Base-by-base conservation (phyloP, 2,888 invertebrate species). In the Lasiommata megera region DNA sequence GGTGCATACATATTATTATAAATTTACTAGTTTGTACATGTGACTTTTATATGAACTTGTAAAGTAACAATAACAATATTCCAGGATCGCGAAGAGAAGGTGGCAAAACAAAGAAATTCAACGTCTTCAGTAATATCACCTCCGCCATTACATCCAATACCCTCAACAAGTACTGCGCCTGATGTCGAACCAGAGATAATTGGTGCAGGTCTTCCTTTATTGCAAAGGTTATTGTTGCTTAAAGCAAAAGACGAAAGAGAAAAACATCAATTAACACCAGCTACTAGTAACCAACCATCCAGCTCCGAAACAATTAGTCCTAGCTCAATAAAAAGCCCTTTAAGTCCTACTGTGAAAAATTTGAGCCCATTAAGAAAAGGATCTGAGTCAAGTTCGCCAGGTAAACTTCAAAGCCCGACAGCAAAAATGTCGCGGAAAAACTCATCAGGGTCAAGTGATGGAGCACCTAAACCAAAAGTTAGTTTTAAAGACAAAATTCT, bases 241-340 rank as follows among this genome's bases (percentile, higher is more conserved):
- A 96, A 96, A 88, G 94, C 94, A 29, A 95, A 95, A 82, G 94
- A 94, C 79, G 96, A 95, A 67, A 87, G 89, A 62, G 92, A 93
- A 47, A 81, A 89, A 56, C 88, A 87, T 66, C 88, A 88, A 67
- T 67, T 90, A 1, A 88, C 88, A 3, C 86, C 87, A 3, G 75
- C 82, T 8, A 79, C 70, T 16, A 90, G 89, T 62, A 90, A 91
- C 56, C 86, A 83, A 66, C 86, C 87, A n/a, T 91, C 91, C 9
- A 91, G 91, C 56, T 89, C 91, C 0, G 91, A 91, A 57, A 91
- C 91, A 0, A 91, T 91, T 9, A 91, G 91, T 43, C 91, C 91
- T 12, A 88, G 83, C 59, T 91, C 91, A 7, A 80, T 91, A 54
- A 91, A 91, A 77, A 91, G 91, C 59, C 91, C 91, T 2, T 65